These are phyloP conservation scores for Eupithecia centaureata DNA, from an alignment of 2,888 invertebrate genomes.

Conservation along the genomic window DNA sequence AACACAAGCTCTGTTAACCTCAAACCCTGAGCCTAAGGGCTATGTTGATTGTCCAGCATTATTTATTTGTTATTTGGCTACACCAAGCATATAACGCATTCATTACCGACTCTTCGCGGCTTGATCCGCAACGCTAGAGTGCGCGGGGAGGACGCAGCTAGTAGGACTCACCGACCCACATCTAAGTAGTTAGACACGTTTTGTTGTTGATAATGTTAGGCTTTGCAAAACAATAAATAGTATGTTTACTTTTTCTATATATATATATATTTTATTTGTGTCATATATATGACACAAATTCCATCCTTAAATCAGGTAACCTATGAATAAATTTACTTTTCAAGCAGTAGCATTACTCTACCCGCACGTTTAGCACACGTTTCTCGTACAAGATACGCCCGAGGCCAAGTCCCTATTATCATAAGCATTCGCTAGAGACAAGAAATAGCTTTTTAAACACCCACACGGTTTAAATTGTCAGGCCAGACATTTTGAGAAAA, in stretches of 20 bases:
- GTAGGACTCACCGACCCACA: not conserved
- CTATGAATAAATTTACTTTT: not conserved
- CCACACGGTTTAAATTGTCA: conserved; percentile 15
- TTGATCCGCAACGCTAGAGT: not conserved
- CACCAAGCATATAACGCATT: not conserved
- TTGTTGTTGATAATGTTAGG: not conserved
- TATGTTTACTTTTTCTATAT: not conserved
- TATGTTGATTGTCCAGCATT: no score
- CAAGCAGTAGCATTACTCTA: not conserved
- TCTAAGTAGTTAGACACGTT: not conserved
- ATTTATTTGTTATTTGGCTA: not conserved
- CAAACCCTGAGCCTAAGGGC: no score
- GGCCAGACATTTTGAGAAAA: not conserved
- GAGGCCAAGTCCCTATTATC: conserved; percentile 37
- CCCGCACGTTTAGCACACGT: not conserved
- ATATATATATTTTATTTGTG: no score
- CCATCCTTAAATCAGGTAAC: not conserved
- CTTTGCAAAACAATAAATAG: not conserved
- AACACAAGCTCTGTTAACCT: no score
- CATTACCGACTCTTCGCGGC: not conserved
- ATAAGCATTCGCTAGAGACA: conserved; percentile 41
- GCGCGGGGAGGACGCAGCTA: not conserved
- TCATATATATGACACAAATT: not conserved
- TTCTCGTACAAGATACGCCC: conserved; percentile 29
- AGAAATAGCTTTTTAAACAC: conserved; percentile 41